A percentile compares a stretch with the other conserved stretches of the same genome.
Evolutionary conservation across 2,888 invertebrate genomes (phyloP).

Genomic region (Microctonus brassicae): DNA sequence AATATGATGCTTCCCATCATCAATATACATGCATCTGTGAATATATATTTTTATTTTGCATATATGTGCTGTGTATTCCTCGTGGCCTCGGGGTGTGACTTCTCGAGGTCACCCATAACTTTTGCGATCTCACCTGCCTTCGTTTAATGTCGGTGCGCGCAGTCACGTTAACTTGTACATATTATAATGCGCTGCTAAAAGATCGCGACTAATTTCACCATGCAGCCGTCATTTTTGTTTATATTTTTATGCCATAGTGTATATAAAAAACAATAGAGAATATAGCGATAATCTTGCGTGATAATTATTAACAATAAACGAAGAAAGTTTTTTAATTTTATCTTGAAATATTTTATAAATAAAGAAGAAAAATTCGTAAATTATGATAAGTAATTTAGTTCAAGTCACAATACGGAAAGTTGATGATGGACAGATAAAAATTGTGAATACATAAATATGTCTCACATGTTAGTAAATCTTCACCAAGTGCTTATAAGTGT

Average conservation of each 20-base stretch:
- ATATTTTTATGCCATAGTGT: background rate
- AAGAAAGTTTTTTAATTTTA: background rate
- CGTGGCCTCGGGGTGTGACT: slow-evolving; percentile 25
- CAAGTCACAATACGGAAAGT: background rate
- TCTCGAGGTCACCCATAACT: slow-evolving; percentile 21
- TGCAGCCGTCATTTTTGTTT: slow-evolving; percentile 1
- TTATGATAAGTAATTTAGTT: background rate
- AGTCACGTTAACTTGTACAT: background rate
- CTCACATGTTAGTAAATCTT: background rate
- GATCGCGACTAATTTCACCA: background rate
- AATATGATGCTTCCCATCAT: background rate
- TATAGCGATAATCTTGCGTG: background rate
- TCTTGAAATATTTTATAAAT: no score
- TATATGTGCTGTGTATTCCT: background rate
- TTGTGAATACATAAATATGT: background rate
- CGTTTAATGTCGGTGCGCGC: background rate
- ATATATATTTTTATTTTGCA: background rate
- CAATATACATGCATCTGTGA: background rate
- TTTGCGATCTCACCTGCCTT: slow-evolving; percentile 23
- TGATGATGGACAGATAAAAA: background rate
- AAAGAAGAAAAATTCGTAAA: no score
- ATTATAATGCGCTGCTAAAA: background rate
- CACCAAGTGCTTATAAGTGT: background rate
- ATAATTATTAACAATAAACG: background rate
- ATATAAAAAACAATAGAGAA: background rate